phyloP scores from a whole-genome alignment of 1,140 invertebrate species.

The Drosophila pseudoananassae region DNA sequence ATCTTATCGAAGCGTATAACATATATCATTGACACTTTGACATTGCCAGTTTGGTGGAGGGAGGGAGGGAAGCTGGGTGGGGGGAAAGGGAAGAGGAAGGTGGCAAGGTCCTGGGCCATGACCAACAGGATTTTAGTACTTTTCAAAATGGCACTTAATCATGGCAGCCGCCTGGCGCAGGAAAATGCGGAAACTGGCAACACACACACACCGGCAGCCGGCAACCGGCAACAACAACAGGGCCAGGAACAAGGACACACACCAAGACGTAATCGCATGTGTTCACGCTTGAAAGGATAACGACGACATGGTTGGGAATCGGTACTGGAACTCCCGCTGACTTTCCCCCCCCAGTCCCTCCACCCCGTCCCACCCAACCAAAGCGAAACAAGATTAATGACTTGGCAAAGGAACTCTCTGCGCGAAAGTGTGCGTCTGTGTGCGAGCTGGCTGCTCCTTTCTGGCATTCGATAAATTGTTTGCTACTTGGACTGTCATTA shows the following conservation, averaged over 20 bases:
- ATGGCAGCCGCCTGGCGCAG: conserved; percentile 80
- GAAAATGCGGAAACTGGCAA: conserved; percentile 80
- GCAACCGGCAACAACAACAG: neutral
- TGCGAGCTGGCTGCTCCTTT: conserved; percentile 39
- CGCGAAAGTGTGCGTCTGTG: conserved; percentile 24
- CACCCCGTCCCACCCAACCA: conserved; percentile 40
- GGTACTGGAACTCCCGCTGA: conserved; percentile 37
- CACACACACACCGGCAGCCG: conserved; percentile 45
- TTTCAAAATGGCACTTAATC: conserved; percentile 84
- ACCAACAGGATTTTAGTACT: conserved; percentile 83
- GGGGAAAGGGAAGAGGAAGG: neutral
- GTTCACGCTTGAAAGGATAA: conserved; percentile 83
- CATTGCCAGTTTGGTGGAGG: conserved; percentile 54
- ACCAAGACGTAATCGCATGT: conserved; percentile 81
- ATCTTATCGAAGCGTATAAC: conserved; percentile 80
- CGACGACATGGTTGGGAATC: conserved; percentile 62
- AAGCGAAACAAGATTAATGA: conserved; percentile 82
- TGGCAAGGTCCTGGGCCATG: conserved; percentile 58
- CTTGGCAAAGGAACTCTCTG: conserved; percentile 68
- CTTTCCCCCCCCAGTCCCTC: conserved; percentile 9
- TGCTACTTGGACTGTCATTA: conserved; percentile 83
- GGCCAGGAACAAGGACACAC: conserved; percentile 56
- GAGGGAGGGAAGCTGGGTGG: neutral
- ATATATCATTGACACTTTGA: conserved; percentile 84
- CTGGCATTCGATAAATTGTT: conserved; percentile 80